Percentiles rank a stretch among this genome's conserved stretches.
These are phyloP conservation scores for Engraulis encrasicolus DNA, from an alignment of 2,113 vertebrate species.

Conservation along the genomic window DNA sequence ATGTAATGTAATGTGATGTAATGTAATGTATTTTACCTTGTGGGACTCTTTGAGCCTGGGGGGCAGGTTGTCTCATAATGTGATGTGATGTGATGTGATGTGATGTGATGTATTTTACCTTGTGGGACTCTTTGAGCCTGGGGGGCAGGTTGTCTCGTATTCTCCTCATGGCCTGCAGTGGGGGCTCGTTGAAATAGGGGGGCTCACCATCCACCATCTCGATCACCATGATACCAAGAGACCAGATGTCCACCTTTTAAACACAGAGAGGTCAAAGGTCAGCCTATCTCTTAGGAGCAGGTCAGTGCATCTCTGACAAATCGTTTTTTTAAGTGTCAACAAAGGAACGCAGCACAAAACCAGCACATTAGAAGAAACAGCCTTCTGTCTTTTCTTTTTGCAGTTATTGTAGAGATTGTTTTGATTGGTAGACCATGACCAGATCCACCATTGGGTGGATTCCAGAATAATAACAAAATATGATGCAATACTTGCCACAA, in stretches of 20 bases:
- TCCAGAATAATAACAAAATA: too few relatives aligned
- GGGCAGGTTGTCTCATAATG: conserved; percentile 82
- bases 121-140: conserved; percentile 91
- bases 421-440: too few relatives aligned
- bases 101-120: conserved; percentile 72
- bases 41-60: conserved; percentile 93
- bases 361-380: too few relatives aligned
- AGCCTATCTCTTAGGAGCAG: too few relatives aligned
- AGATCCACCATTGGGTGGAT: too few relatives aligned
- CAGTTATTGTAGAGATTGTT: too few relatives aligned
- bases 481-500: background rate
- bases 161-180: conserved; percentile 97
- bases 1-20: background rate
- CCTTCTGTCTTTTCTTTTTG: too few relatives aligned
- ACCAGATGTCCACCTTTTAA: conserved; percentile 99
- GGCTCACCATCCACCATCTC: conserved; percentile 99
- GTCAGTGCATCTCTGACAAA: too few relatives aligned
- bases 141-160: conserved; percentile 97
- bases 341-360: too few relatives aligned
- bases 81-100: background rate
- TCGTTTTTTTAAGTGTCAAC: too few relatives aligned
- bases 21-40: conserved; percentile 77
- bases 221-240: conserved; percentile 98
- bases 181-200: conserved; percentile 97
- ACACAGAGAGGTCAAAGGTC: conserved; percentile 23